Conservation (phyloP, 2,797 vertebrate species). For the Phalloptychus januarius region DNA sequence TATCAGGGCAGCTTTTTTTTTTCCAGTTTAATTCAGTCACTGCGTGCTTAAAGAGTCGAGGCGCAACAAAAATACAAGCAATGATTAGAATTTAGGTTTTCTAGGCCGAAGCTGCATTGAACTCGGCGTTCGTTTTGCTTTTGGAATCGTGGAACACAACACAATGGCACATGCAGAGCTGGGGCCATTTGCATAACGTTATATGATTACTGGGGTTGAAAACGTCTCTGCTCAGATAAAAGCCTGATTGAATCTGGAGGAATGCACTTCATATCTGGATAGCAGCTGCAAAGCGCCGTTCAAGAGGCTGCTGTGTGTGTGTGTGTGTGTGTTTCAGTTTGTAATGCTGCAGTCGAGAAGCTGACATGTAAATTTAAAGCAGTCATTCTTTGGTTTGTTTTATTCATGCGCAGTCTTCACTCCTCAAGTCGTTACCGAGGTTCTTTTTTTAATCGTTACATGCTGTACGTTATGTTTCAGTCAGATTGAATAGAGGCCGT, state of each 20-base stretch:
- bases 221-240: constrained; percentile 39
- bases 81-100: constrained; percentile 6
- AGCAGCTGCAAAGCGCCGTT: constrained; percentile 60
- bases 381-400: not conserved
- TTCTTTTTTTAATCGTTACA: not conserved
- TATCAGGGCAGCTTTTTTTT: constrained; percentile 3
- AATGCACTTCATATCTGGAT: constrained; percentile 74
- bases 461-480: not conserved
- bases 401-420: not conserved
- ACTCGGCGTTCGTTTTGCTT: constrained; percentile 5
- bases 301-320: constrained; percentile 21
- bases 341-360: not conserved
- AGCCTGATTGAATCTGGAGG: constrained; percentile 50
- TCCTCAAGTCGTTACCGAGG: not conserved
- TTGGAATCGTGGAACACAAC: constrained; percentile 13
- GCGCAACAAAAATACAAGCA: not conserved
- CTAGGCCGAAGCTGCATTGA: not conserved
- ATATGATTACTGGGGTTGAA: constrained; percentile 22
- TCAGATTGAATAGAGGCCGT: not conserved
- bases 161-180: not conserved
- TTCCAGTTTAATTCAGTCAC: not conserved
- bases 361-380: not conserved
- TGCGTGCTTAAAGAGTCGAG: not conserved
- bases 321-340: constrained; percentile 4
- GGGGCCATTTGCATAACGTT: constrained; percentile 20